These are phyloP conservation scores for Geotrupes spiniger DNA, from an alignment of 2,888 invertebrate genomes.

Conservation along the genomic window DNA sequence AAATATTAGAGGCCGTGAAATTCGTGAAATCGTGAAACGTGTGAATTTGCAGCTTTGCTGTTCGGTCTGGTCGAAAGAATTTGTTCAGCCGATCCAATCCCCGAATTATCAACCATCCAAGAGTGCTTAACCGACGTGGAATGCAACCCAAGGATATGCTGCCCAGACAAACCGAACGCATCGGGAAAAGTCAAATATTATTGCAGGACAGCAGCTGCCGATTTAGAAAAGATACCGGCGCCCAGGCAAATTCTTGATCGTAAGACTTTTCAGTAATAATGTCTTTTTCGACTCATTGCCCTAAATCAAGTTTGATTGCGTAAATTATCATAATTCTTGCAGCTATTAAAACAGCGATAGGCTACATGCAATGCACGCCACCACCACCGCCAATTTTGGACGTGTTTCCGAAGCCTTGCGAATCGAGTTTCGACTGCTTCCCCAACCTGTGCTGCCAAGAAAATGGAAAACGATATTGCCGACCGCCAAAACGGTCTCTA, in stretches of 20 bases:
- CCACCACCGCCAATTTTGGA: conserved; percentile 67
- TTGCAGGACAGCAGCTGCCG: conserved; percentile 68
- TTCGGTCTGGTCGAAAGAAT: conserved; percentile 66
- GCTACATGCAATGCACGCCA: conserved; percentile 72
- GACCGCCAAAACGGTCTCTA: conserved; percentile 71
- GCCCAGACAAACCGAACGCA: conserved; percentile 56
- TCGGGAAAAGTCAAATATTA: conserved; percentile 58
- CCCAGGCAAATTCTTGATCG: conserved; percentile 63
- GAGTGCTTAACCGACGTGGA: conserved; percentile 66
- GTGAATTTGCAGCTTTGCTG: conserved; percentile 60
- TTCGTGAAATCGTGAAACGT: too few species aligned
- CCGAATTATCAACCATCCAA: conserved; percentile 68
- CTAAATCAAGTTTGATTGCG: not conserved
- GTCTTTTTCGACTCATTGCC: not conserved
- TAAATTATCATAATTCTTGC: conserved; percentile 18
- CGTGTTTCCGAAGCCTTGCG: conserved; percentile 68
- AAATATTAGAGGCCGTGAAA: too few species aligned
- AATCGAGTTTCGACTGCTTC: conserved; percentile 71
- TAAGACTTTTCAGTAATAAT: conserved; percentile 48
- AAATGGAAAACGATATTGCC: conserved; percentile 66
- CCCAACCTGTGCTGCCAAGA: conserved; percentile 80
- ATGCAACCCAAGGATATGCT: conserved; percentile 74
- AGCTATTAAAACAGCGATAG: conserved; percentile 50
- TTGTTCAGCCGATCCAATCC: conserved; percentile 66
- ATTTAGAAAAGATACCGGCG: conserved; percentile 62